Base-by-base conservation (phyloP, 2,113 vertebrate species). In the Forbesichthys papilliferus region DNA sequence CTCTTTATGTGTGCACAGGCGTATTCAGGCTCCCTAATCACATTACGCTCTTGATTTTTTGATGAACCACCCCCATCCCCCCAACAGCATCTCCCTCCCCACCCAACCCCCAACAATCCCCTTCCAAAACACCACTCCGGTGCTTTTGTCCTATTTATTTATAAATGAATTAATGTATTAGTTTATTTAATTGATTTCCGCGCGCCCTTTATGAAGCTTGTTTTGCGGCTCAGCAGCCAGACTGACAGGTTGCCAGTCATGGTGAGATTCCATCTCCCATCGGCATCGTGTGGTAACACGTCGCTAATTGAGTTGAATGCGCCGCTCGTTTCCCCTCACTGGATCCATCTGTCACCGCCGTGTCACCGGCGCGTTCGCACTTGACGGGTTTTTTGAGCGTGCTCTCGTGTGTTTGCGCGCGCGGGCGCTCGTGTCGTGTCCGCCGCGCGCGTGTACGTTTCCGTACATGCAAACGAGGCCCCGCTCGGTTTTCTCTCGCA, bases 211-310 rank as follows among this genome's bases (percentile, higher is more conserved):
- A 54, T 78, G 84, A 76, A 85, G 75, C 74, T 89, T 84, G 79
- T 84, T 87, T 77, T 80, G 84, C 75, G 48, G 71, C 76, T 84
- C 79, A 80, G 85, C 83, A 66, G 77, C 85, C 74, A 81, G 85
- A 86, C 88, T 90, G 90, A 91, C 87, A 85, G 91, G 86, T 86
- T 90, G 90, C 88, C 89, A 90, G 86, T 92, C 89, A 89, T 86
- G 82, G 74, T 79, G 77, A 88, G 81, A 87, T 86, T 80, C 75
- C 83, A 79, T 80, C 86, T 84, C 85, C 85, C 84, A 84, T 89
- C 74, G 81, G 88, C 86, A 83, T 90, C 87, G 87, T 77, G 89
- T 86, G 75, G 84, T 80, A 86, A 82, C 84, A 83, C 87, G 73
- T 77, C 77, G 75, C 86, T 93, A 91, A 92, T 90, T 90, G 89